Conservation (phyloP, 2,797 vertebrate species). For the Siniperca obscura region DNA sequence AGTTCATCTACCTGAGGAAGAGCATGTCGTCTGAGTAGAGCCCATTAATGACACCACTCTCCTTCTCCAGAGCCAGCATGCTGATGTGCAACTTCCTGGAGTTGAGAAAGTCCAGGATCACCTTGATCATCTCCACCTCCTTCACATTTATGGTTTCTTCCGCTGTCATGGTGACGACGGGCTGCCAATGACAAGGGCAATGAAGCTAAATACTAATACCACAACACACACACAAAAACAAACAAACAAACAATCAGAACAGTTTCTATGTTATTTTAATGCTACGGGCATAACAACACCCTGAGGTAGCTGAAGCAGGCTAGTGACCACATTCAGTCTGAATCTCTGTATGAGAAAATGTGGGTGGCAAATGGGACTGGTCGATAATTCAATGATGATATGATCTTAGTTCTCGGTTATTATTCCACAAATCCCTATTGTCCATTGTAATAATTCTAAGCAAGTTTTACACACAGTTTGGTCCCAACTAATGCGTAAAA, state of each 20-base stretch:
- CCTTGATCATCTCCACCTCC: conserved; percentile 99
- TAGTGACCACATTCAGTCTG: neutral
- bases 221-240: neutral
- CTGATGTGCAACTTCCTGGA: conserved; percentile 98
- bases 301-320: neutral
- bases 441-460: neutral
- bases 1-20: conserved; percentile 90
- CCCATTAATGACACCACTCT: conserved; percentile 98
- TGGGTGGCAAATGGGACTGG: neutral
- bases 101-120: conserved; percentile 97
- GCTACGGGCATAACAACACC: neutral
- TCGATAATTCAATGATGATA: neutral
- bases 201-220: neutral
- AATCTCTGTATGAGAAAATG: neutral
- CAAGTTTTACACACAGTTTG: neutral
- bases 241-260: neutral
- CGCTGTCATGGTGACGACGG: conserved; percentile 92
- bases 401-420: too few species aligned
- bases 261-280: neutral
- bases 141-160: conserved; percentile 99
- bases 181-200: conserved; percentile 39
- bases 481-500: neutral
- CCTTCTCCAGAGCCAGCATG: conserved; percentile 98
- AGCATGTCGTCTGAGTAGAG: conserved; percentile 99
- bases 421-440: neutral